Conservation (phyloP, 2,113 vertebrate species). For the Pollimyrus isidori region DNA sequence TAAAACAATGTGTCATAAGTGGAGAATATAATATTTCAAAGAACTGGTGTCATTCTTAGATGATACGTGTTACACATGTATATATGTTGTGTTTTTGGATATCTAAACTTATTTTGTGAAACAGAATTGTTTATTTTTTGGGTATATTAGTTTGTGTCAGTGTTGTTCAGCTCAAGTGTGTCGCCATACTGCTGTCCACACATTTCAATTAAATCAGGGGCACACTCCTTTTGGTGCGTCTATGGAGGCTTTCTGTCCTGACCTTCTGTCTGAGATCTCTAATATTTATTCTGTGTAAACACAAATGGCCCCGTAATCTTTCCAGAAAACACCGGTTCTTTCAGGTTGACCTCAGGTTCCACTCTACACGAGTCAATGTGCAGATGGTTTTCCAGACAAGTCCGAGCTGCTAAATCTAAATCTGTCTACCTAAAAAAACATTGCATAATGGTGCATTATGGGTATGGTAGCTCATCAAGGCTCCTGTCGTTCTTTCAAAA, state of each 20-base stretch:
- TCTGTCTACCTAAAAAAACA: not conserved
- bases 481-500: not conserved
- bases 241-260: not conserved
- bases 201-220: conserved; percentile 2
- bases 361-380: not conserved
- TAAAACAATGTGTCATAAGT: not conserved
- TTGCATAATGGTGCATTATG: not conserved
- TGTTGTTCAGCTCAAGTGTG: conserved; percentile 4
- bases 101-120: conserved; percentile 7
- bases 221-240: not conserved
- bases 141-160: not conserved
- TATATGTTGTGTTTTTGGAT: conserved; percentile 6
- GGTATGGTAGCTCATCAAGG: not conserved
- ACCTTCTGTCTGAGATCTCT: not conserved
- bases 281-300: not conserved
- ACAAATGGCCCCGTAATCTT: not conserved
- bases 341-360: not conserved
- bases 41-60: not conserved
- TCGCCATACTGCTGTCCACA: conserved; percentile 1
- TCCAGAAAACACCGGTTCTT: not conserved
- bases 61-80: not conserved
- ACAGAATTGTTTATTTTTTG: conserved; percentile 5
- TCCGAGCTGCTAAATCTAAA: not conserved
- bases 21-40: not conserved
- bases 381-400: not conserved